These are phyloP conservation scores for Xestia ashworthii DNA, from an alignment of 2,888 invertebrate genomes.

Conservation along the genomic window DNA sequence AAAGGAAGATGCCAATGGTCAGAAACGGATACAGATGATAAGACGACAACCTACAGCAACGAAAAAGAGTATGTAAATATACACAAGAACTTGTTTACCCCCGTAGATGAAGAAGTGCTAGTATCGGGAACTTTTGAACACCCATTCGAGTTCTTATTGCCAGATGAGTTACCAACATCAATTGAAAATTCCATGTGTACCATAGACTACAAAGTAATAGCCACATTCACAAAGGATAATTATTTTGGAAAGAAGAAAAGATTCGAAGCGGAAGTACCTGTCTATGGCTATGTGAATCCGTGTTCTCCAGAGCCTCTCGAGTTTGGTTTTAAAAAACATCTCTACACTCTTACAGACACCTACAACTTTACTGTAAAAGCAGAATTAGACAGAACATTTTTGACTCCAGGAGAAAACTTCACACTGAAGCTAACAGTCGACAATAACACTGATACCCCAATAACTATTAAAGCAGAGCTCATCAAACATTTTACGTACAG, in stretches of 20 bases:
- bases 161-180: slow-evolving; percentile 50
- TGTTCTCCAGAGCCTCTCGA: slow-evolving; percentile 42
- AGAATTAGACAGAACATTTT: slow-evolving; percentile 50
- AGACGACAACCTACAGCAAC: slow-evolving; percentile 13
- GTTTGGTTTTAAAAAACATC: slow-evolving; percentile 42
- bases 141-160: slow-evolving; percentile 46
- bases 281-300: slow-evolving; percentile 38
- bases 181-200: slow-evolving; percentile 24
- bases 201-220: slow-evolving; percentile 43
- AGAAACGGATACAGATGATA: slow-evolving; percentile 8
- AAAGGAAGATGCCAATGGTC: slow-evolving; percentile 63
- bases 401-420: slow-evolving; percentile 56
- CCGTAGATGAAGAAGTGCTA: background rate
- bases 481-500: slow-evolving; percentile 37
- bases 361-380: slow-evolving; percentile 31
- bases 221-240: slow-evolving; percentile 30
- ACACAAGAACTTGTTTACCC: slow-evolving; percentile 41
- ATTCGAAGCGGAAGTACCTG: slow-evolving; percentile 37
- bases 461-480: slow-evolving; percentile 52
- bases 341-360: background rate
- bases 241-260: slow-evolving; percentile 9
- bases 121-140: slow-evolving; percentile 15
- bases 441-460: slow-evolving; percentile 29
- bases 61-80: slow-evolving; percentile 61
- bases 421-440: slow-evolving; percentile 27